phyloP scores from a whole-genome alignment of 2,888 invertebrate species.

The Eurois occulta region DNA sequence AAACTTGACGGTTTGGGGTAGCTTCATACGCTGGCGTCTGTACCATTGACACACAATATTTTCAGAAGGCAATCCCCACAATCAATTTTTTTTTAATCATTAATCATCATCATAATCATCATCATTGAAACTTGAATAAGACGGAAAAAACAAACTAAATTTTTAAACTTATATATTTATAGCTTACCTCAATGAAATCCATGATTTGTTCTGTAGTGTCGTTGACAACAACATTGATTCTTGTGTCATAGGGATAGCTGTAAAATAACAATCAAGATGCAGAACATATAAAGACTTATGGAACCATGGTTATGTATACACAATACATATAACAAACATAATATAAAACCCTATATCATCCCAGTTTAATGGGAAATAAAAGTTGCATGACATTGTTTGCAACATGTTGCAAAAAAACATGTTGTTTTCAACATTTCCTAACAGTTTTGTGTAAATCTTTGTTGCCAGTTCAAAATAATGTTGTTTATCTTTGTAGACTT shows the following conservation, averaged over 20 bases:
- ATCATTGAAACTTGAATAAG: background rate
- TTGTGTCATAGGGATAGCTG: constrained; percentile 80
- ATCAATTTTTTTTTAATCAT: background rate
- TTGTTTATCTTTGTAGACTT: background rate
- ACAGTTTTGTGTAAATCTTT: background rate
- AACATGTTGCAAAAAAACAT: background rate
- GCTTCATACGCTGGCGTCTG: too few species aligned
- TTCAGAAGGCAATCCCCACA: background rate
- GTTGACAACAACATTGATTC: constrained; percentile 76
- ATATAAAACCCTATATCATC: too few species aligned
- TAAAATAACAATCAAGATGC: constrained; percentile 11
- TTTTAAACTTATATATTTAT: background rate
- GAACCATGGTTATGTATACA: too few species aligned
- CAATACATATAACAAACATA: background rate
- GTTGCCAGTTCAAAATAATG: background rate
- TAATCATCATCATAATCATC: too few species aligned
- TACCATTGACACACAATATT: background rate
- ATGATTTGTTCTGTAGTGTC: constrained; percentile 80
- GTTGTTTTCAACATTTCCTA: background rate
- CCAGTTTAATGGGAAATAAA: background rate
- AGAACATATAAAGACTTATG: background rate
- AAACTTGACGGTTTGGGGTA: too few species aligned
- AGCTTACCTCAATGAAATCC: constrained; percentile 82
- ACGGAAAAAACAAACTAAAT: background rate
- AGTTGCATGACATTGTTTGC: background rate